phyloP scores from a whole-genome alignment of 2,797 vertebrate species.

The Silurus lanzhouensis region DNA sequence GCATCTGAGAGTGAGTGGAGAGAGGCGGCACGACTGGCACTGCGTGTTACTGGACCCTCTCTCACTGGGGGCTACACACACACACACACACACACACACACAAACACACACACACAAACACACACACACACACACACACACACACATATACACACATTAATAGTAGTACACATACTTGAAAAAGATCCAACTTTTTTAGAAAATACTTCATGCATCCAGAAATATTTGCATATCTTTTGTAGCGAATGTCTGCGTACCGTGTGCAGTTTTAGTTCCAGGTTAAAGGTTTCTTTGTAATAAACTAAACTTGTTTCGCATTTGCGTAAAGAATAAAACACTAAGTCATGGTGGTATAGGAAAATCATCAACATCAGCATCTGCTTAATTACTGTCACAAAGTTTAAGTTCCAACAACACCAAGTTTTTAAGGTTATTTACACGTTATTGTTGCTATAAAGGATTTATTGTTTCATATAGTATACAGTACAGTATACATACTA shows the following conservation, averaged over 20 bases:
- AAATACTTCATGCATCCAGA: not conserved
- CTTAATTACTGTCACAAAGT: not conserved
- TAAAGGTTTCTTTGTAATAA: not conserved
- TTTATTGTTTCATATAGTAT: too few relatives aligned
- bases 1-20: conserved; percentile 82
- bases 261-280: not conserved
- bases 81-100: conserved; percentile 31
- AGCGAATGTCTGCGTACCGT: not conserved
- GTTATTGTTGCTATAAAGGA: too few relatives aligned
- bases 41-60: conserved; percentile 59
- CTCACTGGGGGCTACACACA: conserved; percentile 83
- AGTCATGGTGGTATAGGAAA: not conserved
- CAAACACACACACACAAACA: conserved; percentile 25
- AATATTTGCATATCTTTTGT: not conserved
- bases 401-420: not conserved
- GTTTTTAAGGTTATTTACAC: too few relatives aligned
- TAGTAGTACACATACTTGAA: too few relatives aligned
- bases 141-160: not conserved
- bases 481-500: too few relatives aligned
- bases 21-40: conserved; percentile 71
- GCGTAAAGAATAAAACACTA: not conserved
- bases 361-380: not conserved
- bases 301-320: not conserved
- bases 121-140: conserved; percentile 30
- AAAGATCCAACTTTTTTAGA: not conserved